A percentile compares a stretch with the other conserved stretches of the same genome.
Conservation (phyloP, 2,888 invertebrate genomes). For the Teinopalpus imperialis region DNA sequence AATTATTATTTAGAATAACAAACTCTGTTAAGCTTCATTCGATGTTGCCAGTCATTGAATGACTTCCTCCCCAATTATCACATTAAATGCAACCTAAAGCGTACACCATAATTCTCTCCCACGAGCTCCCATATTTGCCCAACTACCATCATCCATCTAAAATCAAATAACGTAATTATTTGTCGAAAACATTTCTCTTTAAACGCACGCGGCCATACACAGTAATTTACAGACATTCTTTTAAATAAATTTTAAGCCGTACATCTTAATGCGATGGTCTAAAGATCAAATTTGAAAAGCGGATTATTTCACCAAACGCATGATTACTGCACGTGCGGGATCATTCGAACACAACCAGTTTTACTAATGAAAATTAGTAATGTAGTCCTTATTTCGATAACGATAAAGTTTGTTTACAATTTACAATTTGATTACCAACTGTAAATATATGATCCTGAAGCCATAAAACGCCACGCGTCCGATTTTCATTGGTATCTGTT, state of each 20-base stretch:
- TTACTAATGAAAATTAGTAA: not conserved
- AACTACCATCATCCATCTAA: constrained; percentile 76
- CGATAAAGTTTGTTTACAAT: constrained; percentile 24
- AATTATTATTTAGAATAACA: too few relatives aligned
- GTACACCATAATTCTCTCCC: constrained; percentile 53
- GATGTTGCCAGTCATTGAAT: constrained; percentile 13
- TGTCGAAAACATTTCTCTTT: constrained; percentile 77
- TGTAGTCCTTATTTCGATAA: constrained; percentile 6
- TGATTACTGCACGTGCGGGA: constrained; percentile 13
- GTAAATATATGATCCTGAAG: constrained; percentile 30
- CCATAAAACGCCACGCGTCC: constrained; percentile 65
- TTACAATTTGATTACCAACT: not conserved
- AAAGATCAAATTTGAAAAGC: constrained; percentile 10
- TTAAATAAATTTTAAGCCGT: not conserved
- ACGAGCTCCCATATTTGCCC: constrained; percentile 64
- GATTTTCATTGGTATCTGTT: constrained; percentile 77
- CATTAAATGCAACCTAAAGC: constrained; percentile 33
- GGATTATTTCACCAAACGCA: constrained; percentile 6
- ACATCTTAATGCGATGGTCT: not conserved
- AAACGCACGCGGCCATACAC: constrained; percentile 51
- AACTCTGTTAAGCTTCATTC: constrained; percentile 2
- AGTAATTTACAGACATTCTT: not conserved
- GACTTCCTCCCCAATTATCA: constrained; percentile 33
- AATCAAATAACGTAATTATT: constrained; percentile 80
- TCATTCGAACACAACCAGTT: constrained; percentile 1